These are phyloP conservation scores for Prostheceraeus crozeri DNA, from an alignment of 2,888 invertebrate genomes.

Conservation along the genomic window DNA sequence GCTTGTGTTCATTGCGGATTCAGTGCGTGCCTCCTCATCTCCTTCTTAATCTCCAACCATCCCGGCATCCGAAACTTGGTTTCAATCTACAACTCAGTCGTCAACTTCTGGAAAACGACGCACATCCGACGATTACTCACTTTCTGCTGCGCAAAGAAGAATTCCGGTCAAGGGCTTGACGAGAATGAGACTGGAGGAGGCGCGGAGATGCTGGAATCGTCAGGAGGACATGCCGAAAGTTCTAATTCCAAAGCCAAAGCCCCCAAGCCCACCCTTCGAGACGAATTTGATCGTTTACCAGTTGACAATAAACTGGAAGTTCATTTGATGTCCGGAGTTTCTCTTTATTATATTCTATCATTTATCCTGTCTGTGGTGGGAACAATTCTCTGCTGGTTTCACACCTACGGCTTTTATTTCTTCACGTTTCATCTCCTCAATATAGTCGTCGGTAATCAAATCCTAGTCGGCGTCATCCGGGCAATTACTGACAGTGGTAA, in stretches of 20 bases:
- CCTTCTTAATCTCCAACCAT: conserved; percentile 23
- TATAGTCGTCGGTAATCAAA: conserved; percentile 40
- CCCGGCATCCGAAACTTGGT: conserved; percentile 29
- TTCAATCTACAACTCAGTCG: too few relatives aligned
- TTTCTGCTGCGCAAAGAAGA: too few relatives aligned
- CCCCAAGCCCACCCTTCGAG: too few relatives aligned
- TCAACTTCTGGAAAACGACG: too few relatives aligned
- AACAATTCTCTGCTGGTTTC: conserved; percentile 34
- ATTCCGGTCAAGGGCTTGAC: too few relatives aligned
- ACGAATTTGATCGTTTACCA: conserved; percentile 3
- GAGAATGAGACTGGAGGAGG: too few relatives aligned
- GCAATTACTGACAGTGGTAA: conserved; percentile 40
- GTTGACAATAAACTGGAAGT: conserved; percentile 6
- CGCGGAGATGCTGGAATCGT: too few relatives aligned
- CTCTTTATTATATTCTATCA: conserved; percentile 17
- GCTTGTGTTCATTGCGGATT: too few relatives aligned
- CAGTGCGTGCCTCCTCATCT: conserved; percentile 7
- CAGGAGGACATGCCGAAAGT: too few relatives aligned
- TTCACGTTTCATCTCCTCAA: conserved; percentile 41
- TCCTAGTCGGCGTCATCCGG: conserved; percentile 38
- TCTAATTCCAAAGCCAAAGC: too few relatives aligned
- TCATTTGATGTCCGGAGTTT: background rate
- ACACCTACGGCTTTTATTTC: conserved; percentile 34
- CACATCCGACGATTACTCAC: too few relatives aligned
- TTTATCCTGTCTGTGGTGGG: conserved; percentile 31